phyloP scores from a whole-genome alignment of 2,888 invertebrate species.

The Odontothrips loti region DNA sequence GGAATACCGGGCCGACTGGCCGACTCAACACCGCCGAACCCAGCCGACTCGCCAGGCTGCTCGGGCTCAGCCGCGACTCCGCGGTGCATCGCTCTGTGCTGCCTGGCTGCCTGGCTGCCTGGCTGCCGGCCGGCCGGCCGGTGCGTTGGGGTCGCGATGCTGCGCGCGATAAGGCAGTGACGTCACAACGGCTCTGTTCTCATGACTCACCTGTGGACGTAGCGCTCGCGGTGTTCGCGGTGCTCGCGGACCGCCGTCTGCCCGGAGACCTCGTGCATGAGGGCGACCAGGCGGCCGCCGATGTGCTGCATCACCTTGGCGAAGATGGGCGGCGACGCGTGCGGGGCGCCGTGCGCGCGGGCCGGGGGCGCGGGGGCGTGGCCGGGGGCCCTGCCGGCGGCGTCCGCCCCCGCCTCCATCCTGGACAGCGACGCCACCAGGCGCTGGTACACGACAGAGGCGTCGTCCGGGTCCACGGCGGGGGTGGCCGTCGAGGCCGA shows the following conservation, averaged over 20 bases:
- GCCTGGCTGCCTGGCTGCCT: no score
- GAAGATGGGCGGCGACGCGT: slow-evolving; percentile 75
- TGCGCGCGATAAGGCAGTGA: no score
- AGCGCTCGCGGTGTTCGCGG: slow-evolving; percentile 28
- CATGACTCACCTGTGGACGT: slow-evolving; percentile 50
- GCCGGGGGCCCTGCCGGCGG: slow-evolving; percentile 47
- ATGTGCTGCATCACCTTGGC: slow-evolving; percentile 92
- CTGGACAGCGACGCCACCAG: slow-evolving; percentile 79
- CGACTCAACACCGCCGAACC: no score
- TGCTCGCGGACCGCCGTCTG: slow-evolving; percentile 42
- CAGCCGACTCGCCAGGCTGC: no score
- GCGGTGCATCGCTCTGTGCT: no score
- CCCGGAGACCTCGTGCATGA: slow-evolving; percentile 89
- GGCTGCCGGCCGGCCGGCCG: no score
- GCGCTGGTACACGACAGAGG: slow-evolving; percentile 59
- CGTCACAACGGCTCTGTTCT: no score
- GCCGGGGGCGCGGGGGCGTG: slow-evolving; percentile 38
- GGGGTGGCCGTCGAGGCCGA: neutral
- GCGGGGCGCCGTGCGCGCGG: slow-evolving; percentile 49
- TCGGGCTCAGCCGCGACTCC: no score
- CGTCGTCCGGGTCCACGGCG: neutral
- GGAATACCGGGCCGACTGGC: no score
- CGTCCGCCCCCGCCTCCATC: slow-evolving; percentile 54
- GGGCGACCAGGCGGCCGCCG: slow-evolving; percentile 75
- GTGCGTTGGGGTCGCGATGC: no score